A percentile compares a stretch with the other conserved stretches of the same genome.
These are phyloP conservation scores for Crotalus helleri DNA, from an alignment of 2,113 vertebrate genomes.

Conservation along the genomic window DNA sequence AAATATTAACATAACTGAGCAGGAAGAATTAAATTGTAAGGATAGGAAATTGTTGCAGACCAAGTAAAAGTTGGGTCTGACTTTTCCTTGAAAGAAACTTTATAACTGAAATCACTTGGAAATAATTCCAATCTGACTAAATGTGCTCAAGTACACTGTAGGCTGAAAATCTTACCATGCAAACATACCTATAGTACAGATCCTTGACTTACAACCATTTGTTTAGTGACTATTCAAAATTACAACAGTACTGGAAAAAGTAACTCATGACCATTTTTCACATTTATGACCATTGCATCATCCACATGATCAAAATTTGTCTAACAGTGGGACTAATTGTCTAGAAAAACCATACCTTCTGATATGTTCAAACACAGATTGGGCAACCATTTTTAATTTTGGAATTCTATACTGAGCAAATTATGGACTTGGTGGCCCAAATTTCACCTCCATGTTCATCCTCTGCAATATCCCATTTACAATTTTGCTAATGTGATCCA, in stretches of 20 bases:
- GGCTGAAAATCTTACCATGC: not conserved
- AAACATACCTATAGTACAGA: not conserved
- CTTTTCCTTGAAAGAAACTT: not conserved
- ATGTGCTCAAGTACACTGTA: not conserved
- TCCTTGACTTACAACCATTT: too few species aligned
- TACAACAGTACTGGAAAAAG: too few species aligned
- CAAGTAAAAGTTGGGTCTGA: not conserved
- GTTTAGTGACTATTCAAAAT: too few species aligned
- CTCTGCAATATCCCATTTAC: not conserved
- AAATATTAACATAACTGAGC: not conserved
- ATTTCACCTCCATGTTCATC: not conserved
- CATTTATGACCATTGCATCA: too few species aligned
- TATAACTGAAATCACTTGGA: not conserved
- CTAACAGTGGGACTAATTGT: not conserved
- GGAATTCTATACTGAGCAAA: not conserved
- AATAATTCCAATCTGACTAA: not conserved
- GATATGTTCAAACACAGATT: not conserved
- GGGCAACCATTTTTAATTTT: not conserved
- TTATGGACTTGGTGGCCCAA: not conserved
- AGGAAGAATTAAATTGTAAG: slow-evolving; percentile 9
- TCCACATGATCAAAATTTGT: too few species aligned
- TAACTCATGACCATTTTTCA: too few species aligned
- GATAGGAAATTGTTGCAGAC: not conserved
- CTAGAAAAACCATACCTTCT: not conserved
- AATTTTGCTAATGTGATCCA: not conserved